A percentile compares a stretch with the other conserved stretches of the same genome.
phyloP scores from a whole-genome alignment of 2,888 invertebrate genomes.

The Trachelus stipa region DNA sequence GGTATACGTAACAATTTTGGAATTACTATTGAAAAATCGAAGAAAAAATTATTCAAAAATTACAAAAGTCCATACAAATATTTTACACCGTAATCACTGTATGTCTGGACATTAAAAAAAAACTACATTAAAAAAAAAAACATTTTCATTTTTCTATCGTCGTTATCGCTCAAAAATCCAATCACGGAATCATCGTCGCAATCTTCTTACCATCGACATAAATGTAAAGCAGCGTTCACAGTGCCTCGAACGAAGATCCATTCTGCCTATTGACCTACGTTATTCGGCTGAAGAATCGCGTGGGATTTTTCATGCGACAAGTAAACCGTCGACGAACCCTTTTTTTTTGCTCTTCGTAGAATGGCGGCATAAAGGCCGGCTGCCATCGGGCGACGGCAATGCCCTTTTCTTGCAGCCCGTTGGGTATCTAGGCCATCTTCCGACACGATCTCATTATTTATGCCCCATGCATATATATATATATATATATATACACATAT shows the following conservation, averaged over 20 bases:
- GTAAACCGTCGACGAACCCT: constrained; percentile 42
- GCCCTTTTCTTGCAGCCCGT: constrained; percentile 56
- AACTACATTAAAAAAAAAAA: no score
- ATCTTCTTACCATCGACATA: no score
- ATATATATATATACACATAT: no score
- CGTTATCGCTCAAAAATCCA: no score
- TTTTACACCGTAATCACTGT: no score
- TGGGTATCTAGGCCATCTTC: constrained; percentile 61
- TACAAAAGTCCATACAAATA: no score
- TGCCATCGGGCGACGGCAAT: constrained; percentile 42
- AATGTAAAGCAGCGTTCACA: neutral
- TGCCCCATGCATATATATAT: constrained; percentile 28
- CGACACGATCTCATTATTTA: constrained; percentile 56
- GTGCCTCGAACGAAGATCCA: neutral
- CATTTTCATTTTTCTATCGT: no score
- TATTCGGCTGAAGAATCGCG: constrained; percentile 24
- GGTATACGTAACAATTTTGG: no score
- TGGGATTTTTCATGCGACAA: constrained; percentile 35
- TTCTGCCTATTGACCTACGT: neutral
- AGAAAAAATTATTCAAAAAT: neutral
- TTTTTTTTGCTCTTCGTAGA: constrained; percentile 30
- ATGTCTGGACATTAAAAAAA: no score
- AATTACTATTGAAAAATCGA: no score
- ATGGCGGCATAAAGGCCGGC: constrained; percentile 15
- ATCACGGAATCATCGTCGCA: no score